A percentile compares a stretch with the other conserved stretches of the same genome.
Evolutionary conservation across 2,113 vertebrate species (phyloP).

Genomic region (Melanerpes formicivorus): DNA sequence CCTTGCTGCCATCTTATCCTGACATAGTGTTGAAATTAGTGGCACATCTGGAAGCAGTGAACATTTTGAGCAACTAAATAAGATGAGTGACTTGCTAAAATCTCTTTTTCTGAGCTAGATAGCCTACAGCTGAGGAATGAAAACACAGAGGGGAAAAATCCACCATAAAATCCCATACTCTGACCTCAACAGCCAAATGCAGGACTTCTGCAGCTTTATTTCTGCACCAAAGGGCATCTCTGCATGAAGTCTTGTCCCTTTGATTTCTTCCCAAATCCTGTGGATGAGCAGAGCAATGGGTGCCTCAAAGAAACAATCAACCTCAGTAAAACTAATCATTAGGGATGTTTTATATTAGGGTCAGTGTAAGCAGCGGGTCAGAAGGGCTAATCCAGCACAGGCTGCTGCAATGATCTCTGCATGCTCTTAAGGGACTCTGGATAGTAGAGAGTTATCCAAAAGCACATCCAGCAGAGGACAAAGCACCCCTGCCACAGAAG

Average conservation of each 20-base stretch:
- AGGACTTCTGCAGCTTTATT: neutral
- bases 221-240: neutral
- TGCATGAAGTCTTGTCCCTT: neutral
- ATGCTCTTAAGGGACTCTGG: neutral
- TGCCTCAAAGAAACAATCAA: neutral
- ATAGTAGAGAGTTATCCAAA: neutral
- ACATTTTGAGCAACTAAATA: neutral
- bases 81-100: neutral
- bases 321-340: accelerated
- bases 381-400: accelerated
- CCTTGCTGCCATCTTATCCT: neutral
- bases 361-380: neutral
- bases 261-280: neutral
- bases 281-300: neutral
- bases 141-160: accelerated
- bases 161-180: neutral
- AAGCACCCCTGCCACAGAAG: neutral
- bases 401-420: accelerated
- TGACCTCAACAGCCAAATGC: neutral
- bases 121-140: neutral
- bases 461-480: neutral
- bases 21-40: neutral
- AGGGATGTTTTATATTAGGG: neutral
- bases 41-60: neutral
- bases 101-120: neutral